These are phyloP conservation scores for Pristionchus pacificus DNA, from an alignment of 1,140 invertebrate genomes.

Conservation along the genomic window DNA sequence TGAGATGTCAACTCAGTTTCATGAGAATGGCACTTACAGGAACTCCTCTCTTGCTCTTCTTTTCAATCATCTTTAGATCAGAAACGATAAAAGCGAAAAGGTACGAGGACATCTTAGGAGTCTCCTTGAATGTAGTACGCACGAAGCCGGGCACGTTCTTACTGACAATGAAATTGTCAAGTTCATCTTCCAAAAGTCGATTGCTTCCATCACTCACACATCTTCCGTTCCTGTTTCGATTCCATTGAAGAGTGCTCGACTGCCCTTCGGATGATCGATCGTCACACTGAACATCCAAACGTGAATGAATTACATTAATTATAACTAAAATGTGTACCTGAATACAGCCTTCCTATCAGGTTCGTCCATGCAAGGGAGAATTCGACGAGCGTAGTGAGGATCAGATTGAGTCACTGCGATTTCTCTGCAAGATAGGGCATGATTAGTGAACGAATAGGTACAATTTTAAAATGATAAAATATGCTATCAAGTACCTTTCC, in stretches of 20 bases:
- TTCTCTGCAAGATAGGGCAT: background rate
- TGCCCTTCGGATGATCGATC: background rate
- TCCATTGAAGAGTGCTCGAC: background rate
- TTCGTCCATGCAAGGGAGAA: constrained; percentile 54
- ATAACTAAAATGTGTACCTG: no score
- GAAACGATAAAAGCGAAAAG: constrained; percentile 59
- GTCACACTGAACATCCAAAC: background rate
- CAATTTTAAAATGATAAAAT: background rate
- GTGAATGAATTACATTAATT: no score
- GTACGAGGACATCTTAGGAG: constrained; percentile 60
- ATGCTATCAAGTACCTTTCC: background rate
- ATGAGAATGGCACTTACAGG: constrained; percentile 14
- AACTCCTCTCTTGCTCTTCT: constrained; percentile 22
- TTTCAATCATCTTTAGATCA: constrained; percentile 49
- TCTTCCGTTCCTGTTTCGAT: background rate
- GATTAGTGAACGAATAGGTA: background rate
- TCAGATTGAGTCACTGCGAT: constrained; percentile 50
- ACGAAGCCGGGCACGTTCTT: constrained; percentile 17
- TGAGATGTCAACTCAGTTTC: no score
- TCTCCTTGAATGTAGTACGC: constrained; percentile 31
- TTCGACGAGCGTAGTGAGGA: constrained; percentile 43
- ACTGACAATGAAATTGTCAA: background rate
- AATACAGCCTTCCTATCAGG: constrained; percentile 51
- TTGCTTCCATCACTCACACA: background rate
- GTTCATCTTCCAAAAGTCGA: no score